A percentile compares a stretch with the other conserved stretches of the same genome.
phyloP scores from a whole-genome alignment of 2,113 vertebrate genomes.

The Hemiscyllium ocellatum region DNA sequence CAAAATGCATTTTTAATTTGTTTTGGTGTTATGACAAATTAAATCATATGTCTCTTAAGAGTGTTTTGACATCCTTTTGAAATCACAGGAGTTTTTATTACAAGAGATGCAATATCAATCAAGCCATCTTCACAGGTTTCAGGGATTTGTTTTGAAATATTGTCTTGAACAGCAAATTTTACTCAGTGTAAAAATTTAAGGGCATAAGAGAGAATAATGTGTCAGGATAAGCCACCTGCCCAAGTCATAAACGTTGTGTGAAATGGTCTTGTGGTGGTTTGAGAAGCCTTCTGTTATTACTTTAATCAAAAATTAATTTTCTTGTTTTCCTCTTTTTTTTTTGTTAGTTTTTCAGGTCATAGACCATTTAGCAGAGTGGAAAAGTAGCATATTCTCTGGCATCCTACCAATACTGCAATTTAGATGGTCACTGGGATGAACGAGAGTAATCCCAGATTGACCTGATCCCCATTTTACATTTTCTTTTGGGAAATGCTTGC shows the following conservation, averaged over 20 bases:
- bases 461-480: too few relatives aligned
- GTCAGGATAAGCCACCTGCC: neutral
- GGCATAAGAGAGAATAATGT: neutral
- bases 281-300: neutral
- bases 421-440: too few relatives aligned
- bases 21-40: neutral
- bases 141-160: neutral
- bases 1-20: neutral
- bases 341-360: neutral
- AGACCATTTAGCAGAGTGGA: neutral
- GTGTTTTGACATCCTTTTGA: neutral
- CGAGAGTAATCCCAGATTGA: too few relatives aligned
- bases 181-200: neutral
- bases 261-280: neutral
- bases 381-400: neutral
- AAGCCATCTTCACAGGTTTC: neutral
- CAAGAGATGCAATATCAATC: neutral
- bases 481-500: too few relatives aligned
- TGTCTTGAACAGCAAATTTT: neutral
- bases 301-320: neutral
- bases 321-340: neutral
- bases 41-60: neutral
- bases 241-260: neutral
- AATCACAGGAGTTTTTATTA: neutral
- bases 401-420: neutral